A percentile compares a stretch with the other conserved stretches of the same genome.
Evolutionary conservation across 2,797 vertebrate genomes (phyloP).

Genomic region (Channallabes apus): DNA sequence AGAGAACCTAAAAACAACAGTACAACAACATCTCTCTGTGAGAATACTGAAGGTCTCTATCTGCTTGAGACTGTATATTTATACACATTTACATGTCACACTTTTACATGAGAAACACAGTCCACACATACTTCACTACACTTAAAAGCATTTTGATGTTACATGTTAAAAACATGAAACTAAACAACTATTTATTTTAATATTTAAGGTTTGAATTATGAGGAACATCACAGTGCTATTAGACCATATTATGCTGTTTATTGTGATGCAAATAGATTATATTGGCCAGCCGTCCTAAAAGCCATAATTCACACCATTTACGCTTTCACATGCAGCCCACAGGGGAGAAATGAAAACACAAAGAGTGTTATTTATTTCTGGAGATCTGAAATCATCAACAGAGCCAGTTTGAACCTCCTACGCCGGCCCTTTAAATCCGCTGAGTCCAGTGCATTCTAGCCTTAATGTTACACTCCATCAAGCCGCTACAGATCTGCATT

Average conservation of each 20-base stretch:
- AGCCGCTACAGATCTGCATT: constrained; percentile 28
- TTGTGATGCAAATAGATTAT: background rate
- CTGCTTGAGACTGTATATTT: background rate
- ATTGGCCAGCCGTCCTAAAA: constrained; percentile 14
- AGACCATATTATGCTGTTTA: background rate
- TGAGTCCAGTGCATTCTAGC: constrained; percentile 57
- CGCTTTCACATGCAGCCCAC: constrained; percentile 35
- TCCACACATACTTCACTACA: background rate
- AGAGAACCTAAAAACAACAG: background rate
- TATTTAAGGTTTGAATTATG: background rate
- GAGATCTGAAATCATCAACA: background rate
- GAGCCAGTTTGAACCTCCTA: constrained; percentile 32
- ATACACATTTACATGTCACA: background rate
- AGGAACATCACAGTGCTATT: background rate
- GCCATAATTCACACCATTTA: constrained; percentile 17
- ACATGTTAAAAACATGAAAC: background rate
- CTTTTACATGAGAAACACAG: background rate
- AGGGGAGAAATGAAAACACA: constrained; percentile 34
- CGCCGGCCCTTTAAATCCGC: constrained; percentile 56
- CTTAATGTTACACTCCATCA: constrained; percentile 47
- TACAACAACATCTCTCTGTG: background rate
- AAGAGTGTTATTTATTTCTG: constrained; percentile 27
- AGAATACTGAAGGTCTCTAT: background rate
- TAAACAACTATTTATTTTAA: background rate
- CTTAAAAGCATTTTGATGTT: background rate